Evolutionary conservation across 1,140 invertebrate genomes (phyloP).

Genomic region (Telenomus remus): DNA sequence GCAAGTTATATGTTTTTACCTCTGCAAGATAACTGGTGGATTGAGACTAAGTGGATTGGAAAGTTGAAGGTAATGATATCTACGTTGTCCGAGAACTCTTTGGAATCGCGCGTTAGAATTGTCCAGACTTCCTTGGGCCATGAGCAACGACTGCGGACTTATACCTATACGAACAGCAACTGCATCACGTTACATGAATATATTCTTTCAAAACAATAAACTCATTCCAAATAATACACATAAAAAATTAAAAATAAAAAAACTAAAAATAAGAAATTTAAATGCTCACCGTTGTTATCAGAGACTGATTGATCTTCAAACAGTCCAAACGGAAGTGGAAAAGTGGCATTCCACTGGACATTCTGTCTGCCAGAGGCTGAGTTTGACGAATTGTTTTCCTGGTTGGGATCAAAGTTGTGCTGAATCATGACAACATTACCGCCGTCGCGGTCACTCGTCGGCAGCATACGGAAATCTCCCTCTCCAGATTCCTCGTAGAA

Average conservation of each 20-base stretch:
- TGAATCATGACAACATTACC: conserved; percentile 81
- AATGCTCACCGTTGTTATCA: conserved; percentile 65
- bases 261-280: conserved; percentile 4
- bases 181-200: conserved; percentile 14
- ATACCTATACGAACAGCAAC: conserved; percentile 58
- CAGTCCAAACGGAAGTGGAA: conserved; percentile 77
- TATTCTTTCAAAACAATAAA: not conserved
- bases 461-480: conserved; percentile 74
- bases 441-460: conserved; percentile 76
- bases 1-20: too few relatives aligned
- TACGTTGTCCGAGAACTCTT: conserved; percentile 75
- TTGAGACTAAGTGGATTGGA: conserved; percentile 78
- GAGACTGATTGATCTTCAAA: conserved; percentile 76
- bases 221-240: not conserved
- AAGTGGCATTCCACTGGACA: conserved; percentile 77
- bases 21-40: conserved; percentile 85
- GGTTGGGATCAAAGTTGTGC: conserved; percentile 72
- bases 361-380: conserved; percentile 72
- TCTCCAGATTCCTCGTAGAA: conserved; percentile 75
- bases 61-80: conserved; percentile 79
- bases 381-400: conserved; percentile 69
- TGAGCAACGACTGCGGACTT: conserved; percentile 66
- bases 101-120: conserved; percentile 69
- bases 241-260: not conserved
- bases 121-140: conserved; percentile 66